phyloP scores from a whole-genome alignment of 1,140 invertebrate species.

The Ephestia elutella region DNA sequence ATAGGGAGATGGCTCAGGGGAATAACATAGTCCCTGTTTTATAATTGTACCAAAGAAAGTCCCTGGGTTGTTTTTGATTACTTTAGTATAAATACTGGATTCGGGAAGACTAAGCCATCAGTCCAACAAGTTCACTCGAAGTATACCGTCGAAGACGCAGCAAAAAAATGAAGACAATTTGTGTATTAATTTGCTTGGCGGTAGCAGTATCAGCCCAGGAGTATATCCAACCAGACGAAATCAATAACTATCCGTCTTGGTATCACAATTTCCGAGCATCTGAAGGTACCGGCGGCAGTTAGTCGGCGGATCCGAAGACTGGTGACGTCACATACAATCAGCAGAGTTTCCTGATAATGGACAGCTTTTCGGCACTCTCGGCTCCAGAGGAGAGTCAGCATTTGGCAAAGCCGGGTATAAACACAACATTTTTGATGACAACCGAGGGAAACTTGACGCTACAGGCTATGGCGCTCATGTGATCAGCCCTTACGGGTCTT shows the following conservation, averaged over 20 bases:
- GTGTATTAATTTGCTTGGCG: no score
- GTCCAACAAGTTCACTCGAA: no score
- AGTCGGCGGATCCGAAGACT: constrained; percentile 3
- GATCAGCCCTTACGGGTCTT: constrained; percentile 34
- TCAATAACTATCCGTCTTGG: background rate
- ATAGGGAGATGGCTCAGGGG: no score
- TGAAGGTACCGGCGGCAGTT: background rate
- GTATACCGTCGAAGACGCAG: no score
- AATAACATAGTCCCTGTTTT: no score
- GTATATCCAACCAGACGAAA: no score
- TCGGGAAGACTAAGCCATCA: no score
- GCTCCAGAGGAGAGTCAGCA: constrained; percentile 32
- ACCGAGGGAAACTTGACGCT: constrained; percentile 35
- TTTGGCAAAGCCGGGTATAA: constrained; percentile 40
- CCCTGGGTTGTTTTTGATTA: no score
- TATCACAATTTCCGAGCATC: background rate
- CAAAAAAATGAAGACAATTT: no score
- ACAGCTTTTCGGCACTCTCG: constrained; percentile 40
- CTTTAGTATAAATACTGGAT: no score
- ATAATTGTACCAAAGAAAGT: no score
- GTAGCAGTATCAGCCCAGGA: no score
- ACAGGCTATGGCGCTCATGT: constrained; percentile 37
- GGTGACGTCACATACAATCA: constrained; percentile 34
- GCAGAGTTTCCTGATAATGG: constrained; percentile 24
- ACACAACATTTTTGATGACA: constrained; percentile 42